Conservation (phyloP, 2,113 vertebrate genomes). For the Rhynchomys soricoides region DNA sequence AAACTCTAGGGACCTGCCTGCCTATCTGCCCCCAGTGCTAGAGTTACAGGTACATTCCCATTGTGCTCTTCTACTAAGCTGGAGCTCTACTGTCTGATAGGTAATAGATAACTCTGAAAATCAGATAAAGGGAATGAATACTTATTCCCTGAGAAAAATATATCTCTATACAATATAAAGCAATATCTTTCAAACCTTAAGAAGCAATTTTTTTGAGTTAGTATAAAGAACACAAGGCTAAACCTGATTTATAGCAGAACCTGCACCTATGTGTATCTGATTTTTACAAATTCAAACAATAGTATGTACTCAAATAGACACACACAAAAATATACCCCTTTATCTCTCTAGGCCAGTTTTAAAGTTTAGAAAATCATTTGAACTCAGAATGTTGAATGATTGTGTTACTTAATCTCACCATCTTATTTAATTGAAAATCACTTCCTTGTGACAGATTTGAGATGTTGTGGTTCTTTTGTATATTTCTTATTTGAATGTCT, state of each 20-base stretch:
- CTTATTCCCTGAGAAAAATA: not conserved
- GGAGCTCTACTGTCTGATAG: not conserved
- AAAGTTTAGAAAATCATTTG: slow-evolving; percentile 25
- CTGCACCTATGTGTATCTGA: not conserved
- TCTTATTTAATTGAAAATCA: slow-evolving; percentile 25
- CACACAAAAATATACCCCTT: not conserved
- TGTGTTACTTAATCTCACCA: slow-evolving; percentile 34
- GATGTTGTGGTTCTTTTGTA: not conserved
- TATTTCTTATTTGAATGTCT: slow-evolving; percentile 42
- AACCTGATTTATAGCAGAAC: not conserved
- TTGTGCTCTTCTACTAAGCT: not conserved
- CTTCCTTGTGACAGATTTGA: not conserved
- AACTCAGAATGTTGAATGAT: not conserved
- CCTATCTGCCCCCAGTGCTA: not conserved
- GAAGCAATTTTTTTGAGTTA: not conserved
- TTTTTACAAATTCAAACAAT: slow-evolving; percentile 23
- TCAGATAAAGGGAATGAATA: not conserved
- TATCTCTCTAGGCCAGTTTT: not conserved
- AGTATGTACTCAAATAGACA: not conserved
- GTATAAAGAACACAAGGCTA: not conserved
- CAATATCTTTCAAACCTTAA: not conserved
- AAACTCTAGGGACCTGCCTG: too few species aligned
- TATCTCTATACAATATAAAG: not conserved
- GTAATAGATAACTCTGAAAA: not conserved
- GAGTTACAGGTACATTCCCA: not conserved